Percentiles rank a stretch among this genome's conserved stretches.
Conservation (phyloP, 2,888 invertebrate species). For the Limenitis camilla region DNA sequence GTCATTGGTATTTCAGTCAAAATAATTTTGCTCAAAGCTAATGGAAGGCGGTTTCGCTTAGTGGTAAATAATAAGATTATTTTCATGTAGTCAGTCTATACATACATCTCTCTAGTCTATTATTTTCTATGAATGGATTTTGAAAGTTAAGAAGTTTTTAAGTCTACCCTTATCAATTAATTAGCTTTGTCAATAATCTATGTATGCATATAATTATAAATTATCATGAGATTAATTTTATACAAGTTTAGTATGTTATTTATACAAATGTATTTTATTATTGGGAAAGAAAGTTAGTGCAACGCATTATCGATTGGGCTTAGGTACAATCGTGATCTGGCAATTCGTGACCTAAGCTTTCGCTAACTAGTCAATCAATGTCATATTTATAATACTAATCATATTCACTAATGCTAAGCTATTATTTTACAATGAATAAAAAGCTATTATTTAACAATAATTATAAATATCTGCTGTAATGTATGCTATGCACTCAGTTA, state of each 20-base stretch:
- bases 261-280: no score
- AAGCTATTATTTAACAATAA: neutral
- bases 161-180: neutral
- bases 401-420: conserved; percentile 28
- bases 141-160: neutral
- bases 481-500: no score
- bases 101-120: no score
- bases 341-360: conserved; percentile 16
- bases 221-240: no score
- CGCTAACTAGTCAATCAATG: conserved; percentile 22
- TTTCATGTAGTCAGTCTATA: no score
- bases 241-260: no score
- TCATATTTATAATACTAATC: conserved; percentile 12
- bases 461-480: no score
- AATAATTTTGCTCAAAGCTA: no score
- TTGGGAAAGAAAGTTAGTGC: neutral
- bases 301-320: conserved; percentile 12
- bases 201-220: neutral
- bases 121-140: neutral
- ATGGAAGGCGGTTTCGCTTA: no score
- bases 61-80: no score
- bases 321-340: conserved; percentile 18
- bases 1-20: no score
- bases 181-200: neutral
- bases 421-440: conserved; percentile 24